phyloP scores from a whole-genome alignment of 1,140 invertebrate species.

The Chymomyza costata region DNA sequence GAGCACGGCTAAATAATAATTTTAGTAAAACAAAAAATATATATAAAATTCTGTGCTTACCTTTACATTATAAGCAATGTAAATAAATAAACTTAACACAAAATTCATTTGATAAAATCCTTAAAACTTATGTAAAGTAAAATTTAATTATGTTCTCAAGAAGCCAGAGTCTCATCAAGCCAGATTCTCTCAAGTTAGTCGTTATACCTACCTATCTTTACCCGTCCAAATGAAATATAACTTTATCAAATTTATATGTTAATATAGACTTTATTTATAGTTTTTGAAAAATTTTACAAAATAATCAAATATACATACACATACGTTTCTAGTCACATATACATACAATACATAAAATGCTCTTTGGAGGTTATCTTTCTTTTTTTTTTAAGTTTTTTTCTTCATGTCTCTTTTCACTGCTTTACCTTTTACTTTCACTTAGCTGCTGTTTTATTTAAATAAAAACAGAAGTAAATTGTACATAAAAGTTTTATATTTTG shows the following conservation, averaged over 20 bases:
- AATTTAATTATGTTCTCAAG: too few species aligned
- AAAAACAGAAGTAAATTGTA: slow-evolving; percentile 22
- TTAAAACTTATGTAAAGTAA: too few species aligned
- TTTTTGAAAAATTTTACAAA: slow-evolving; percentile 74
- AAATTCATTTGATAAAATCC: too few species aligned
- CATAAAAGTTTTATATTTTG: slow-evolving; percentile 13
- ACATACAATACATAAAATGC: slow-evolving; percentile 69
- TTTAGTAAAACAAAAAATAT: too few species aligned
- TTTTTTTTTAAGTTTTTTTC: slow-evolving; percentile 26
- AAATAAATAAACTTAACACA: too few species aligned
- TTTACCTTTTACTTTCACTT: background rate
- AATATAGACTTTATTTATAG: slow-evolving; percentile 74
- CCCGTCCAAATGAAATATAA: too few species aligned
- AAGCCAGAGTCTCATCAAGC: too few species aligned
- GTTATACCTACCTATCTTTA: too few species aligned
- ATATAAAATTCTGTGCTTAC: too few species aligned
- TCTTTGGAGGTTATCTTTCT: slow-evolving; percentile 44
- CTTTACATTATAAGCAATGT: too few species aligned
- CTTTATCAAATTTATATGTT: slow-evolving; percentile 67
- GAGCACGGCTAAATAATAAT: too few species aligned
- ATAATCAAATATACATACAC: slow-evolving; percentile 73
- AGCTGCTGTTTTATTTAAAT: slow-evolving; percentile 27
- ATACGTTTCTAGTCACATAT: slow-evolving; percentile 72
- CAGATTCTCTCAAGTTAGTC: too few species aligned
- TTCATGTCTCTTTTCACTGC: background rate